These are phyloP conservation scores for Theonella swinhoei DNA, from an alignment of 37 sponge, comb jelly and placozoan species.

Conservation along the genomic window DNA sequence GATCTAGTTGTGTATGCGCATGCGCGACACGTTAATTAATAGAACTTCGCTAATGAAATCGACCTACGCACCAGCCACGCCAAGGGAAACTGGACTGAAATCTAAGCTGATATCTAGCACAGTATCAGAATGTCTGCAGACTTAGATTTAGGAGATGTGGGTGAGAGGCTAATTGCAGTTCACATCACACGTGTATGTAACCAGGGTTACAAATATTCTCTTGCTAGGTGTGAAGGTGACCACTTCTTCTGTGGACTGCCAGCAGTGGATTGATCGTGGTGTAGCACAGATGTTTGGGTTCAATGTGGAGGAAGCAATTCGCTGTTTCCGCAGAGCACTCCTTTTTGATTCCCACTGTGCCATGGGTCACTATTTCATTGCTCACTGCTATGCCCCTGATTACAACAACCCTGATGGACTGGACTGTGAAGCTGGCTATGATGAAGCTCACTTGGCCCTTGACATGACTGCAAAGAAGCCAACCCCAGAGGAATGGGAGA, in stretches of 20 bases:
- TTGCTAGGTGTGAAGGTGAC: constrained; percentile 16
- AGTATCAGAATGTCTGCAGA: constrained; percentile 6
- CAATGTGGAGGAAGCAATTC: constrained; percentile 63
- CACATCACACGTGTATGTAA: no score
- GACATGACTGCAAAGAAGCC: not conserved
- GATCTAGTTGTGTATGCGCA: no score
- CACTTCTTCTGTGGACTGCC: constrained; percentile 52
- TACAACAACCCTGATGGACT: constrained; percentile 64
- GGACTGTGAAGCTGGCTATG: constrained; percentile 36
- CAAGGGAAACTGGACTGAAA: no score
- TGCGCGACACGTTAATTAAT: no score
- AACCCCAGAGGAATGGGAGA: constrained; percentile 47
- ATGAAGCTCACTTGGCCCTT: constrained; percentile 53
- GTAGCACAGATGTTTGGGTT: constrained; percentile 41
- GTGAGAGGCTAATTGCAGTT: no score
- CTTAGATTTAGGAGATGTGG: constrained; percentile 14
- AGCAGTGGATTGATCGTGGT: constrained; percentile 50
- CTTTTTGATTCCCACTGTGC: constrained; percentile 39
- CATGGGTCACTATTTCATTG: constrained; percentile 72
- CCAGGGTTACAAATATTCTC: no score
- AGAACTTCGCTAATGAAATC: no score
- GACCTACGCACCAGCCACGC: no score
- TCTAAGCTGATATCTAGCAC: no score
- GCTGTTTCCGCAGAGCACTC: constrained; percentile 47
- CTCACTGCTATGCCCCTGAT: constrained; percentile 61